Percentiles rank a stretch among this genome's conserved stretches.
Evolutionary conservation across 2,888 invertebrate species (phyloP).

Genomic region (Dicroscelio sp.): DNA sequence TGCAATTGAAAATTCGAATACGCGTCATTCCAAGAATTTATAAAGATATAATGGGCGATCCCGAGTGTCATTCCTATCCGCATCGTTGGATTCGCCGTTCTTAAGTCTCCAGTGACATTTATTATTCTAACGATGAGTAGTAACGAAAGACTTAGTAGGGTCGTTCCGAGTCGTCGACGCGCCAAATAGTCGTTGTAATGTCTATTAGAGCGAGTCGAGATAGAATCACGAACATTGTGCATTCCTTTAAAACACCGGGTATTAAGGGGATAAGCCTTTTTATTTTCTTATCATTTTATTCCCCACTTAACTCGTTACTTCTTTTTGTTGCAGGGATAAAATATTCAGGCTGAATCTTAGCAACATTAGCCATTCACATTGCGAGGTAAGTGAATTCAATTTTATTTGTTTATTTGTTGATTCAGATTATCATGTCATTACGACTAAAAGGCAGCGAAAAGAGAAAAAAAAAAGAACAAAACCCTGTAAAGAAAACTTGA

Average conservation of each 20-base stretch:
- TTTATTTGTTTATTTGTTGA: background rate
- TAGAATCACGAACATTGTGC: constrained; percentile 52
- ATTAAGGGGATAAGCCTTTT: constrained; percentile 44
- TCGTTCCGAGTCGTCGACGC: constrained; percentile 80
- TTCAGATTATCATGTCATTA: background rate
- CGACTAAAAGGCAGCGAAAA: no score
- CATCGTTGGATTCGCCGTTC: constrained; percentile 58
- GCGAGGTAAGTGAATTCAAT: constrained; percentile 93
- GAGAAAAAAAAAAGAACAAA: no score
- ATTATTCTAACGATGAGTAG: constrained; percentile 77
- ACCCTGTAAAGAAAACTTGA: background rate
- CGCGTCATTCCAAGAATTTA: constrained; percentile 72
- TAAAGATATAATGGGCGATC: constrained; percentile 73
- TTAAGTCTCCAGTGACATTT: constrained; percentile 65
- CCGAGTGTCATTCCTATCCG: constrained; percentile 52
- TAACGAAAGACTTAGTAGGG: constrained; percentile 81
- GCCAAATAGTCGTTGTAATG: constrained; percentile 81
- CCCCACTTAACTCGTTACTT: background rate
- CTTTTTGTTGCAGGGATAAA: constrained; percentile 95
- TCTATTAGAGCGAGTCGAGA: constrained; percentile 71
- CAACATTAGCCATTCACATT: constrained; percentile 96
- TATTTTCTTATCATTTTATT: constrained; percentile 25
- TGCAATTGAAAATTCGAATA: constrained; percentile 69
- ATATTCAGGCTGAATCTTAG: constrained; percentile 96
- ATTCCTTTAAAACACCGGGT: constrained; percentile 52